Base-by-base conservation (phyloP, 2,888 invertebrate genomes). In the Mythimna lalbum region DNA sequence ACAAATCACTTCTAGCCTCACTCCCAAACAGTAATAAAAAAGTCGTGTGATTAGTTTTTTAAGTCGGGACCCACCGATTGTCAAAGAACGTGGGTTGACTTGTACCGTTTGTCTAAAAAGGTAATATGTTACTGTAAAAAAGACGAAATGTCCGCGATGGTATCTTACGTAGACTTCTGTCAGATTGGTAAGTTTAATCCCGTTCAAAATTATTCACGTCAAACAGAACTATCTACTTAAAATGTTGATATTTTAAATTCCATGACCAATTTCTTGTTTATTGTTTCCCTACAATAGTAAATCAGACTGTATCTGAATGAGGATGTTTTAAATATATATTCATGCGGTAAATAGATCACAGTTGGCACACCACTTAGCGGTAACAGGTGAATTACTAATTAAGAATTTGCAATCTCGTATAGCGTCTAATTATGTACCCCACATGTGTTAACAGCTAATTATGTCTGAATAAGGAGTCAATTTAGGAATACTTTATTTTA, bases 1-100 rank as follows among this genome's bases (percentile, higher is more conserved):
- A 96, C 95, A 95, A 95, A 95, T 95, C 95, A 95, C 95, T 94
- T 91, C 93, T 92, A 91, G 91, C 92, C 86, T 86, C 92, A 90
- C 92, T 91, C 90, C 89, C 82, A 89, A 89, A 90, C 86, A 90
- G 90, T 88, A 92, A 93, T 93, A 95, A 95, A 94, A 95, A 94
- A 93, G 87, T 88, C 80, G 86, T 92, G 90, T 92, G 92, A 92
- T 94, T 94, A 92, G 94, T 94, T 94, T 88, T 91, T 92, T 90
- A 84, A 90, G 90, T 89, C 89, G 85, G 79, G 61, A 87, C 89
- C 90, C 90, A 91, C 90, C 87, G 92, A 90, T 91, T 93, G 92
- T 92, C 88, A 87, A 78, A 86, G 88, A 90, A 91, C 92, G 94
- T 92, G 91, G 92, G 93, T 84, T 84, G 90, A 76, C 88, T 85